Conservation (phyloP, 2,797 vertebrate species). For the Botia kubotai region DNA sequence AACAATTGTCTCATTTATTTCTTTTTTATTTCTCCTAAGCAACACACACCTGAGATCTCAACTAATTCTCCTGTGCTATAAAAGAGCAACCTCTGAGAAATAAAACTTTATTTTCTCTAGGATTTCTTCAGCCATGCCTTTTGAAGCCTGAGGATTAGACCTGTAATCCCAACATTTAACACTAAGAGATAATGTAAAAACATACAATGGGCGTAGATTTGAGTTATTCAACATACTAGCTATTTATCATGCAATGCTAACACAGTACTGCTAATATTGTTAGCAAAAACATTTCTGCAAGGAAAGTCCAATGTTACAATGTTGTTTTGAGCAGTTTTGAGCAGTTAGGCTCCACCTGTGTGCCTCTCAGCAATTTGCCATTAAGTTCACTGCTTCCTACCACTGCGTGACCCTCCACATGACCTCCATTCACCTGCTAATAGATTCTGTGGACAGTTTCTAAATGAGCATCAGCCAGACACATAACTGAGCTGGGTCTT, state of each 20-base stretch:
- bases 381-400: constrained; percentile 11
- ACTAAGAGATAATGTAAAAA: too few species aligned
- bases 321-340: background rate
- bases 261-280: background rate
- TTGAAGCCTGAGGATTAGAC: constrained; percentile 5
- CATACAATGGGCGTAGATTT: background rate
- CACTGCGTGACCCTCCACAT: constrained; percentile 38
- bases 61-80: too few species aligned
- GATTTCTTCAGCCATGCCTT: background rate
- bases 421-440: constrained; percentile 47
- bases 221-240: background rate
- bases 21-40: too few species aligned
- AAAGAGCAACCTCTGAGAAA: too few species aligned
- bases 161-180: background rate
- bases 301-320: background rate
- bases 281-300: background rate
- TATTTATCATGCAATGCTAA: background rate
- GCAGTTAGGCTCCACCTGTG: background rate
- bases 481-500: constrained; percentile 9
- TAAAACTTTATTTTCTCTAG: background rate
- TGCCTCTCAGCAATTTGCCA: constrained; percentile 1
- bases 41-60: too few species aligned
- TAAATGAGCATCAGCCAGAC: constrained; percentile 28
- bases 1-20: too few species aligned
- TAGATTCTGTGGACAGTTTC: constrained; percentile 46